Percentiles rank a stretch among this genome's conserved stretches.
phyloP scores from a whole-genome alignment of 1,140 invertebrate genomes.

The Cotesia typhae region DNA sequence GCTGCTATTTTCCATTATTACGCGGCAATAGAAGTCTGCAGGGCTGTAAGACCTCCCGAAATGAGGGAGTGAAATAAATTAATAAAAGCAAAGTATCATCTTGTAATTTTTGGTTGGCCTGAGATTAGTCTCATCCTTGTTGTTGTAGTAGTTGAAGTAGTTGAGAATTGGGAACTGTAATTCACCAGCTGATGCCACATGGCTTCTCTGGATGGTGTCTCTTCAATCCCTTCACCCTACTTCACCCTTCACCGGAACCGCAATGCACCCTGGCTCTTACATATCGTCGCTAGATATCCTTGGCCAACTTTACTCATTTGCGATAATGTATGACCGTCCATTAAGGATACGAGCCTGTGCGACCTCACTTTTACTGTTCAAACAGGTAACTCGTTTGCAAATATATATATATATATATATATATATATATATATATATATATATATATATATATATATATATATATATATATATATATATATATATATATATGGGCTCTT shows the following conservation, averaged over 20 bases:
- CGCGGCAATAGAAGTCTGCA: too few relatives aligned
- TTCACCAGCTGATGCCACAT: conserved; percentile 41
- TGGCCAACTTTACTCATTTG: conserved; percentile 44
- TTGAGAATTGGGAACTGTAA: conserved; percentile 39
- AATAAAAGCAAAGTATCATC: conserved; percentile 1
- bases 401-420: conserved; percentile 7
- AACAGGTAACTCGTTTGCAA: conserved; percentile 18
- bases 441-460: background rate
- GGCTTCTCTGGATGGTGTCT: conserved; percentile 11
- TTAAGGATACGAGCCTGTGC: conserved; percentile 37
- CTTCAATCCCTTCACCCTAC: background rate
- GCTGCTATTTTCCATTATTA: too few relatives aligned
- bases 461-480: background rate
- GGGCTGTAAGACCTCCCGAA: too few relatives aligned
- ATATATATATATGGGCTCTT: background rate
- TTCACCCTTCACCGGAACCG: background rate
- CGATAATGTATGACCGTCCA: conserved; percentile 45
- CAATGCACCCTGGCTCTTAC: conserved; percentile 25
- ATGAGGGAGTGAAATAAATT: too few relatives aligned
- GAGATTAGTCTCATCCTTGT: conserved; percentile 25
- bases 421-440: conserved; percentile 1
- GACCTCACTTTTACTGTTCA: conserved; percentile 23
- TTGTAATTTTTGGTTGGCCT: conserved; percentile 11
- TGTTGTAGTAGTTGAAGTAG: conserved; percentile 39
- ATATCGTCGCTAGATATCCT: conserved; percentile 9